These are phyloP conservation scores for Carcharodon carcharias DNA, from an alignment of 2,797 vertebrate genomes.

Conservation along the genomic window DNA sequence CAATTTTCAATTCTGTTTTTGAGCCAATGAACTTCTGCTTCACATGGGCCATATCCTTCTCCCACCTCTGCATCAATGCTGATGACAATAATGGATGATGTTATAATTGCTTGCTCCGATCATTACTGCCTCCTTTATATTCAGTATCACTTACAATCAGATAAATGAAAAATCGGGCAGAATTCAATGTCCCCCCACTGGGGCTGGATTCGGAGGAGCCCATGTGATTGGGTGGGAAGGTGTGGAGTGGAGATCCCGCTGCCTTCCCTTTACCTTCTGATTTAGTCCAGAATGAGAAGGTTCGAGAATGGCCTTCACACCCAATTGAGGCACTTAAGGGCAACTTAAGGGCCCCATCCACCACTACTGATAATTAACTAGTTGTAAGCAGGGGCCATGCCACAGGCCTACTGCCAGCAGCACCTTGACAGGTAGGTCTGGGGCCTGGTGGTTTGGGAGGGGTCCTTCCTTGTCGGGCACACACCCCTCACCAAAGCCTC, in stretches of 20 bases:
- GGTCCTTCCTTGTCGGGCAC: no score
- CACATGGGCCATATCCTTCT: neutral
- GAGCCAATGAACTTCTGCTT: neutral
- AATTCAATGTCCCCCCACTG: no score
- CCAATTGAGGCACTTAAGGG: no score
- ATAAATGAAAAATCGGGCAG: neutral
- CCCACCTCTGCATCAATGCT: neutral
- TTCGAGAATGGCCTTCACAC: no score
- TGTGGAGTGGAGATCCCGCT: neutral
- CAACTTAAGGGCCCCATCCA: no score
- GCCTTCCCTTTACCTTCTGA: neutral
- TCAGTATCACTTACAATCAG: neutral
- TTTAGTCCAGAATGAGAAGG: neutral
- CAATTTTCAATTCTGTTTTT: neutral
- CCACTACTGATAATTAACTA: no score
- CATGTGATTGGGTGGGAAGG: neutral
- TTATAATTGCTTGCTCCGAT: neutral
- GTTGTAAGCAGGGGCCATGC: no score
- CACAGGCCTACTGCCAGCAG: no score
- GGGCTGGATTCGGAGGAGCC: neutral
- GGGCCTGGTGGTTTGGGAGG: no score
- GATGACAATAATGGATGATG: neutral
- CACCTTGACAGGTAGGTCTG: no score
- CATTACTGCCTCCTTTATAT: neutral
- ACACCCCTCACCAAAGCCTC: no score